These are phyloP conservation scores for Unio delphinus DNA, from an alignment of 2,888 invertebrate genomes.

Conservation along the genomic window DNA sequence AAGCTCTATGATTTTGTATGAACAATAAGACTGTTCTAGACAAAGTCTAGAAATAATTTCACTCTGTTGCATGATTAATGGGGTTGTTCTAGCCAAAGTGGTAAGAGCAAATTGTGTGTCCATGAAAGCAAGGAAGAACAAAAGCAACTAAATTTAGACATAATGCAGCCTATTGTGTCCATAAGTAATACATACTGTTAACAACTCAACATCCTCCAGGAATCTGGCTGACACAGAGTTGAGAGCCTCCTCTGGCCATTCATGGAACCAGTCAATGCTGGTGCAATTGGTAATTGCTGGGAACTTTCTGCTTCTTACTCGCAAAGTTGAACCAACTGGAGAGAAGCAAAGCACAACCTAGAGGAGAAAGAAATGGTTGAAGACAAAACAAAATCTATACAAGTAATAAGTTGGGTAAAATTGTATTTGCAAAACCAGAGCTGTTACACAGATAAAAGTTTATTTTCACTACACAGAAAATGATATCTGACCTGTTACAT, in stretches of 20 bases:
- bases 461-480: too few relatives aligned
- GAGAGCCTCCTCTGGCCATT: constrained; percentile 97
- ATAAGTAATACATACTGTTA: constrained; percentile 75
- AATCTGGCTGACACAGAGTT: constrained; percentile 93
- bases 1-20: too few relatives aligned
- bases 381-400: neutral
- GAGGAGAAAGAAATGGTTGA: constrained; percentile 5
- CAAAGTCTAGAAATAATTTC: too few relatives aligned
- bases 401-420: neutral
- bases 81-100: too few relatives aligned
- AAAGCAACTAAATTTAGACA: neutral
- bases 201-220: constrained; percentile 83
- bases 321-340: constrained; percentile 92
- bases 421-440: too few relatives aligned
- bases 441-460: neutral
- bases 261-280: constrained; percentile 98
- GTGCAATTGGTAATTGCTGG: constrained; percentile 96
- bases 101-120: too few relatives aligned
- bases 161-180: neutral
- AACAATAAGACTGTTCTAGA: too few relatives aligned
- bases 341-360: constrained; percentile 97
- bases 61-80: too few relatives aligned
- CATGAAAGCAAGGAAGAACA: neutral
- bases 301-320: constrained; percentile 93
- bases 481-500: too few relatives aligned